Conservation (phyloP, 2,888 invertebrate species). For the Bembecia ichneumoniformis region DNA sequence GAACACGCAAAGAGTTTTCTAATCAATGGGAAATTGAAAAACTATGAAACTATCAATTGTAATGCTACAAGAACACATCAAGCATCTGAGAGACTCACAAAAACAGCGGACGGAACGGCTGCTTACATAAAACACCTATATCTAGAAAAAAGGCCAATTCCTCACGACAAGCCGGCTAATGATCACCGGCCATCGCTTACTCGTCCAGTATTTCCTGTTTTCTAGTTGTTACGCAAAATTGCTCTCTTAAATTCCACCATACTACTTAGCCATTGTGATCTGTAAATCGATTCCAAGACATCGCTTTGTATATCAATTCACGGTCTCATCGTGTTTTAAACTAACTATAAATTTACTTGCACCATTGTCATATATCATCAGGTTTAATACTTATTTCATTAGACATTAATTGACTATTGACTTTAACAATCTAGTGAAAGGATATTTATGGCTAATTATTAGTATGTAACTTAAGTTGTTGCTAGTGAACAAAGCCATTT, state of each 20-base stretch:
- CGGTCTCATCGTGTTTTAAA: no score
- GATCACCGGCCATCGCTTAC: conserved; percentile 26
- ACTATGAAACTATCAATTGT: no score
- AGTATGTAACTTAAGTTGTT: no score
- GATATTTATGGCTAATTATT: no score
- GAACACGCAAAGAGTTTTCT: no score
- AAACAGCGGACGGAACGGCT: not conserved
- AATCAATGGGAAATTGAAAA: no score
- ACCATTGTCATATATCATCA: no score
- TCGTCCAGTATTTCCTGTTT: conserved; percentile 63
- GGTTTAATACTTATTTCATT: no score
- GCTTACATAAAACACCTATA: conserved; percentile 3
- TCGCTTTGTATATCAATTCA: conserved; percentile 6
- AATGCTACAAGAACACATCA: not conserved
- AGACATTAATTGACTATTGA: no score
- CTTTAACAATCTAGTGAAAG: no score
- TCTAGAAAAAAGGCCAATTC: conserved; percentile 34
- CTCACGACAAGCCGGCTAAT: conserved; percentile 34
- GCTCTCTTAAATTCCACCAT: conserved; percentile 43
- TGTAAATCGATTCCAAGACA: conserved; percentile 37
- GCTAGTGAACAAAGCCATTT: no score
- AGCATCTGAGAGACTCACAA: not conserved
- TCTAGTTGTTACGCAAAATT: conserved; percentile 48
- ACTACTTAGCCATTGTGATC: conserved; percentile 40
- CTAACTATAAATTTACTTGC: no score